Conservation (phyloP, 2,113 vertebrate genomes). For the Corvus moneduloides region DNA sequence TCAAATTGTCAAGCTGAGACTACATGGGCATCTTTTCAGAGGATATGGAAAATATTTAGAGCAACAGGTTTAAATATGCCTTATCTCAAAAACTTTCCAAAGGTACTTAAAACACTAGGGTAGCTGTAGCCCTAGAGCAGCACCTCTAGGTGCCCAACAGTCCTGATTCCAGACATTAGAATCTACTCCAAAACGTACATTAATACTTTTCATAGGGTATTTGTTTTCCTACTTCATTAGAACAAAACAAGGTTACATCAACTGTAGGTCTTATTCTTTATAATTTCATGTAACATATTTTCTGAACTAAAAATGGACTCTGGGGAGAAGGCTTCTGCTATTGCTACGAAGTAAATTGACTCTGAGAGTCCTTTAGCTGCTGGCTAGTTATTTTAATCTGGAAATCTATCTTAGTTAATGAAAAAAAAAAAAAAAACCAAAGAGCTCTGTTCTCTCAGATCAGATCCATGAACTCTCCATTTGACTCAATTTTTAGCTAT, state of each 20-base stretch:
- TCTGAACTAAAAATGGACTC: background rate
- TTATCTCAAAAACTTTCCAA: background rate
- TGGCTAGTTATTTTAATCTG: background rate
- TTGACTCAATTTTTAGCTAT: background rate
- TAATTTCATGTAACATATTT: background rate
- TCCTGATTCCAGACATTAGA: background rate
- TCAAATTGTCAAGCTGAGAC: background rate
- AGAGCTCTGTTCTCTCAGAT: background rate
- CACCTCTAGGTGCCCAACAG: background rate
- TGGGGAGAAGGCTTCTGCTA: background rate
- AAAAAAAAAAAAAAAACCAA: background rate
- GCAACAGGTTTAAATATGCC: background rate
- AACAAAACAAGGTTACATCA: background rate
- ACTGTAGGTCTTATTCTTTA: background rate
- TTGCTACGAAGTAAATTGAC: background rate
- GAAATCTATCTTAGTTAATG: background rate
- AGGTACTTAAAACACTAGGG: background rate
- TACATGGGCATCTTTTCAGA: background rate
- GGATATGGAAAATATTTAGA: background rate
- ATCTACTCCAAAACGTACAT: background rate
- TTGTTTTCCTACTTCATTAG: background rate
- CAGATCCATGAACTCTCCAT: background rate
- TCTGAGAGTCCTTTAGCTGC: background rate
- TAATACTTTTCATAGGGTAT: background rate
- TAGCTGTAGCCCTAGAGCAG: background rate